Evolutionary conservation across 2,797 vertebrate genomes (phyloP).

Genomic region (Molossus molossus): DNA sequence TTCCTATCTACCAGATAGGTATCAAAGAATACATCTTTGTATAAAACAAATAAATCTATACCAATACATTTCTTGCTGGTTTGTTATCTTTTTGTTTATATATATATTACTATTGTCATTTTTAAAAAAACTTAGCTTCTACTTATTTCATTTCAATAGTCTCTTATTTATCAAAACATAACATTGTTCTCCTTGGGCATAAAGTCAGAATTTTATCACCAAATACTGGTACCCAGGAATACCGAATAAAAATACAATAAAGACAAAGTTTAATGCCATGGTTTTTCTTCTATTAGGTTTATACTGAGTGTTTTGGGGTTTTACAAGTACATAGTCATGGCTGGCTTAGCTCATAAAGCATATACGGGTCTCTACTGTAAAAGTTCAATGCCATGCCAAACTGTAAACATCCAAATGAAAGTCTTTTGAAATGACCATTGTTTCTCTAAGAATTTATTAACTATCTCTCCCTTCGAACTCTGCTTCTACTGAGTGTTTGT

Average conservation of each 20-base stretch:
- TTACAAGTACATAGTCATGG: background rate
- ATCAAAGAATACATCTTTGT: background rate
- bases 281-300: background rate
- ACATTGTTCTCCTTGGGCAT: background rate
- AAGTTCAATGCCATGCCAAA: background rate
- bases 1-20: background rate
- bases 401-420: background rate
- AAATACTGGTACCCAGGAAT: background rate
- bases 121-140: background rate
- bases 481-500: background rate
- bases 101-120: constrained; percentile 12
- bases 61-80: background rate
- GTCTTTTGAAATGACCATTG: background rate
- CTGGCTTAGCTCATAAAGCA: background rate
- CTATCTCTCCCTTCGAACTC: background rate
- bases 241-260: constrained; percentile 38
- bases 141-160: constrained; percentile 22
- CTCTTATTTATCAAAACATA: constrained; percentile 33
- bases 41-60: constrained; percentile 6
- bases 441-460: background rate
- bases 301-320: background rate
- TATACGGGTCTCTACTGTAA: background rate
- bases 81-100: constrained; percentile 32
- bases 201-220: constrained; percentile 4
- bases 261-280: background rate